Percentiles rank a stretch among this genome's conserved stretches.
phyloP scores from a whole-genome alignment of 2,113 vertebrate species.

The Castor canadensis region DNA sequence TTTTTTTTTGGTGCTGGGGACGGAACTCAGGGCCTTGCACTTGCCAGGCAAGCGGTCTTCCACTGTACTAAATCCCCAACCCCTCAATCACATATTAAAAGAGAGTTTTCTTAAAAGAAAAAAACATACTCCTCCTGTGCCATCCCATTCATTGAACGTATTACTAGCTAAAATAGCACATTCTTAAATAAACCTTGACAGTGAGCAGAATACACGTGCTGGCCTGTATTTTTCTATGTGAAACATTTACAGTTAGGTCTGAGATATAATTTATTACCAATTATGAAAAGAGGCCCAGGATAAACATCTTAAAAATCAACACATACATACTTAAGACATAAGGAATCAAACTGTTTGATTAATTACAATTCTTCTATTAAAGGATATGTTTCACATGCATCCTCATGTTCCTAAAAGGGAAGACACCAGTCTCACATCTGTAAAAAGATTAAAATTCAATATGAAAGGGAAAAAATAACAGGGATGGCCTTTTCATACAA shows the following conservation, averaged over 20 bases:
- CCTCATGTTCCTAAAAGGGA: conserved; percentile 39
- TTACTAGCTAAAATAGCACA: conserved; percentile 62
- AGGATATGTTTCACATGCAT: background rate
- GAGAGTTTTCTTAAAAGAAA: background rate
- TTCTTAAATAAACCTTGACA: conserved; percentile 63
- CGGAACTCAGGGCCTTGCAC: too few relatives aligned
- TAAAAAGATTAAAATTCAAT: background rate
- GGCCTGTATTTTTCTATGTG: background rate
- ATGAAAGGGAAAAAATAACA: conserved; percentile 9
- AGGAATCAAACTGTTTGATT: conserved; percentile 25
- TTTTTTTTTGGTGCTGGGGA: too few relatives aligned
- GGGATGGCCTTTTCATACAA: conserved; percentile 4
- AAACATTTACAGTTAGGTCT: background rate
- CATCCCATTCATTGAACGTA: background rate
- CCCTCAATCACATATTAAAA: too few relatives aligned
- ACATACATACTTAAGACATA: conserved; percentile 8
- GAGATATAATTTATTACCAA: conserved; percentile 28
- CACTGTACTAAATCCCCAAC: too few relatives aligned
- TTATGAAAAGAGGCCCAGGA: conserved; percentile 25
- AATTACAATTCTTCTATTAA: conserved; percentile 57
- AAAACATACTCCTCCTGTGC: background rate
- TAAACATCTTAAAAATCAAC: conserved; percentile 48
- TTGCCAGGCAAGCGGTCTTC: too few relatives aligned
- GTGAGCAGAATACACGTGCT: background rate
- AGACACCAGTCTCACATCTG: background rate